A percentile compares a stretch with the other conserved stretches of the same genome.
phyloP scores from a whole-genome alignment of 2,113 vertebrate genomes.

The Propithecus coquereli region DNA sequence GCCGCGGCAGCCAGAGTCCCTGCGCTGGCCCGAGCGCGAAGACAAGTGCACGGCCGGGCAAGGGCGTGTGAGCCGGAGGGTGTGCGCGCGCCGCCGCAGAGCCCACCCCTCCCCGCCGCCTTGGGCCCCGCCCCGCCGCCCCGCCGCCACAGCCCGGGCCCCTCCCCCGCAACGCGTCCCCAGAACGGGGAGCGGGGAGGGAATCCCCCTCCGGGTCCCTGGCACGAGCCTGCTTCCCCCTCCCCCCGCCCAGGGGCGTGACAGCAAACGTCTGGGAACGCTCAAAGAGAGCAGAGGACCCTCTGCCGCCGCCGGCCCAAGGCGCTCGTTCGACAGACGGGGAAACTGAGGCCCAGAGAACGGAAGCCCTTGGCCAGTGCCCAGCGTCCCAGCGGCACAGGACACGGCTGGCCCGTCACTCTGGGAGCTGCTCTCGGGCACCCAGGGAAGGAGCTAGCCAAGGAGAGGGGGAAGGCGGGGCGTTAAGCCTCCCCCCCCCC shows the following conservation, averaged over 20 bases:
- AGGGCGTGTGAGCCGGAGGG: constrained; percentile 38
- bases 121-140: background rate
- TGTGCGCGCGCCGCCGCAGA: constrained; percentile 52
- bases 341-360: constrained; percentile 15
- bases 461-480: background rate
- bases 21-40: constrained; percentile 1
- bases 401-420: background rate
- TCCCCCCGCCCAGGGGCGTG: background rate
- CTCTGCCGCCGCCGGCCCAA: background rate
- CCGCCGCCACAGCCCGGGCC: background rate
- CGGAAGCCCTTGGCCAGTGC: background rate
- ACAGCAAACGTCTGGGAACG: background rate
- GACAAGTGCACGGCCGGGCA: constrained; percentile 44
- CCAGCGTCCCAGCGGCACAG: background rate
- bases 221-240: background rate
- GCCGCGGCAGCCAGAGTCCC: constrained; percentile 26
- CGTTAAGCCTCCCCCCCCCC: background rate
- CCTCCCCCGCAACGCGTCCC: background rate
- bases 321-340: background rate
- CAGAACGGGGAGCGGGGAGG: background rate
- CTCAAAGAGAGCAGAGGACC: background rate
- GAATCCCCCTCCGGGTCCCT: background rate
- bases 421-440: background rate
- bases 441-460: background rate
- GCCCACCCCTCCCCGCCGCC: constrained; percentile 19